Evolutionary conservation across 1,140 invertebrate species (phyloP).

Genomic region (Drosophila virilis): DNA sequence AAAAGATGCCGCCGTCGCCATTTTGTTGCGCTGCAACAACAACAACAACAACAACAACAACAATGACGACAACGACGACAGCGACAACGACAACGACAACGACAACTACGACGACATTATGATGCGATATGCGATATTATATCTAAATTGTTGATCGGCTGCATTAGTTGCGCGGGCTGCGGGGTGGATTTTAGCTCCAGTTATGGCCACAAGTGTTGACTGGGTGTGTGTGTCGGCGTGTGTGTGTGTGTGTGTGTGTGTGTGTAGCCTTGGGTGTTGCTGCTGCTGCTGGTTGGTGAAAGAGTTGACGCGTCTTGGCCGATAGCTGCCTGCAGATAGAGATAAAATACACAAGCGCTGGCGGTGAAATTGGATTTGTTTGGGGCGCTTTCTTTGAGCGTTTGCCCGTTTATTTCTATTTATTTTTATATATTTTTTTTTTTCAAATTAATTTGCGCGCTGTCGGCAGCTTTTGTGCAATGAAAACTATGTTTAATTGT

Average conservation of each 20-base stretch:
- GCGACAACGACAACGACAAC: conserved; percentile 9
- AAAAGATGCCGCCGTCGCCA: conserved; percentile 76
- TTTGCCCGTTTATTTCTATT: conserved; percentile 4
- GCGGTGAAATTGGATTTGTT: conserved; percentile 80
- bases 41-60: conserved; percentile 25
- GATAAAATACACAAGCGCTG: conserved; percentile 68
- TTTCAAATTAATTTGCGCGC: conserved; percentile 76
- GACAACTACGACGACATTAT: conserved; percentile 67
- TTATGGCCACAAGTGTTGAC: conserved; percentile 63
- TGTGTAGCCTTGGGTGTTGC: conserved; percentile 60
- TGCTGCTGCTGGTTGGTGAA: conserved; percentile 50
- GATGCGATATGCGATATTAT: conserved; percentile 83
- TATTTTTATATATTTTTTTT: conserved; percentile 45
- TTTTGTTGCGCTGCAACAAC: conserved; percentile 41
- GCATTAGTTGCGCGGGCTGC: conserved; percentile 53
- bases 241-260: conserved; percentile 24
- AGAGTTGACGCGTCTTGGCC: conserved; percentile 59
- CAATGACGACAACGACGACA: conserved; percentile 20
- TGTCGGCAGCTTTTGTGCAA: conserved; percentile 79
- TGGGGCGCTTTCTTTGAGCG: conserved; percentile 75
- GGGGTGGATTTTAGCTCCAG: conserved; percentile 59
- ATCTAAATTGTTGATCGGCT: conserved; percentile 82
- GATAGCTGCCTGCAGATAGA: conserved; percentile 35
- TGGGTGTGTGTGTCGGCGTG: conserved; percentile 19
- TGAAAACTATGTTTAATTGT: conserved; percentile 83